Evolutionary conservation across 92 coral and sea anemone species (phyloP).

Genomic region (Zoanthus gigantus): DNA sequence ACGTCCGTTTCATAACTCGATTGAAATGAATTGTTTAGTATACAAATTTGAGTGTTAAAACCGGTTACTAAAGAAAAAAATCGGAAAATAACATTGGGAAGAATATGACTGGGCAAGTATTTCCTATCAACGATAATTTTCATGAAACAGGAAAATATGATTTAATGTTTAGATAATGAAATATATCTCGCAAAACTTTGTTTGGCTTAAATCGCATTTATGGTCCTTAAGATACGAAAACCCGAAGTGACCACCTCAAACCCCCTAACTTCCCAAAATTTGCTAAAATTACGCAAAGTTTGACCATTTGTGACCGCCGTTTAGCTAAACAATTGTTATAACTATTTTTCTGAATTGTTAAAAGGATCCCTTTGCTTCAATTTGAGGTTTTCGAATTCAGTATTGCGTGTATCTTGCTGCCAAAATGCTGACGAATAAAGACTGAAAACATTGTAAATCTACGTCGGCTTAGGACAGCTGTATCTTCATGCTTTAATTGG

Average conservation of each 20-base stretch:
- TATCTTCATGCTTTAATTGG: neutral
- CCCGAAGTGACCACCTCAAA: neutral
- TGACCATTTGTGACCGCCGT: neutral
- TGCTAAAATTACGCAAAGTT: neutral
- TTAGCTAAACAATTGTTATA: neutral
- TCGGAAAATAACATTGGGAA: neutral
- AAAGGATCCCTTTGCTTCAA: neutral
- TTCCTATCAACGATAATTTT: neutral
- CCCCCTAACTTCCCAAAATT: neutral
- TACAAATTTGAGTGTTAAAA: neutral
- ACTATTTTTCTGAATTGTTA: neutral
- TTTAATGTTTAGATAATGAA: neutral
- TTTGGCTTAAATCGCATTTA: neutral
- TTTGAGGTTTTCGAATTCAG: neutral
- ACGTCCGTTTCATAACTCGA: neutral
- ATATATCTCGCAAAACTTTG: neutral
- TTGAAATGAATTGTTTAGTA: neutral
- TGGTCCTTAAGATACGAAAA: neutral
- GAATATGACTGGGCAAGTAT: neutral
- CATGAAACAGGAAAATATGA: neutral
- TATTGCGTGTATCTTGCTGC: neutral
- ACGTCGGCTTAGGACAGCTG: constrained; percentile 5
- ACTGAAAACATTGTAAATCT: neutral
- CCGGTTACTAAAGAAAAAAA: neutral
- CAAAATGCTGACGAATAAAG: neutral